phyloP scores from a whole-genome alignment of 2,113 vertebrate genomes.

The Crotalus tigris region DNA sequence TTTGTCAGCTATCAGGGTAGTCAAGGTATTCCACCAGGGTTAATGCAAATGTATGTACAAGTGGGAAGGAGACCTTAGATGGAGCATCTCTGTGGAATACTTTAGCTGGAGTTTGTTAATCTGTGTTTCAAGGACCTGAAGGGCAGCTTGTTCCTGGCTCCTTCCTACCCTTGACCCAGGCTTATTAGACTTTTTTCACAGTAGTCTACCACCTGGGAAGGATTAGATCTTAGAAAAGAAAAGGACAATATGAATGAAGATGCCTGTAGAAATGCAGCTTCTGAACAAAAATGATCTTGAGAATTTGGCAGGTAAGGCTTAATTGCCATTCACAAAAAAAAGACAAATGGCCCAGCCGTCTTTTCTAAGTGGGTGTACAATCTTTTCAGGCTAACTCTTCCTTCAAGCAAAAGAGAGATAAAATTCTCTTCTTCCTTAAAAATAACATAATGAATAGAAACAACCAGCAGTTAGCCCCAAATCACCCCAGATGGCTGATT shows the following conservation, averaged over 20 bases:
- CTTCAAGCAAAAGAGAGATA: background rate
- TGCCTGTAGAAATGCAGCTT: background rate
- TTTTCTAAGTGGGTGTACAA: background rate
- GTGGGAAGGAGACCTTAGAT: background rate
- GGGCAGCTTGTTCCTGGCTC: conserved; percentile 7
- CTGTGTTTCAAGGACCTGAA: conserved; percentile 1
- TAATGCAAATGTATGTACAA: background rate
- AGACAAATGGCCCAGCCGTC: background rate
- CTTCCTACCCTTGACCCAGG: background rate
- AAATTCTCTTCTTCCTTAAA: background rate
- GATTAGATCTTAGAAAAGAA: background rate
- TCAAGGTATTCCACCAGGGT: background rate
- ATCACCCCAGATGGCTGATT: background rate
- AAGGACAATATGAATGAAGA: background rate
- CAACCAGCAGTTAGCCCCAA: background rate
- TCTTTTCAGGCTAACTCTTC: background rate
- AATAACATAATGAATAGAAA: background rate
- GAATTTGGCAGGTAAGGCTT: background rate
- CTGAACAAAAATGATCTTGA: background rate
- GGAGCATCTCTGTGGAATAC: background rate
- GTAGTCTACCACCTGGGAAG: conserved; percentile 1
- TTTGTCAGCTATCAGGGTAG: background rate
- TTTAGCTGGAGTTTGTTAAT: background rate
- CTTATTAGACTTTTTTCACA: background rate
- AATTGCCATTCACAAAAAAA: background rate